Evolutionary conservation across 2,797 vertebrate genomes (phyloP).

Genomic region (Chromobotia macracanthus): DNA sequence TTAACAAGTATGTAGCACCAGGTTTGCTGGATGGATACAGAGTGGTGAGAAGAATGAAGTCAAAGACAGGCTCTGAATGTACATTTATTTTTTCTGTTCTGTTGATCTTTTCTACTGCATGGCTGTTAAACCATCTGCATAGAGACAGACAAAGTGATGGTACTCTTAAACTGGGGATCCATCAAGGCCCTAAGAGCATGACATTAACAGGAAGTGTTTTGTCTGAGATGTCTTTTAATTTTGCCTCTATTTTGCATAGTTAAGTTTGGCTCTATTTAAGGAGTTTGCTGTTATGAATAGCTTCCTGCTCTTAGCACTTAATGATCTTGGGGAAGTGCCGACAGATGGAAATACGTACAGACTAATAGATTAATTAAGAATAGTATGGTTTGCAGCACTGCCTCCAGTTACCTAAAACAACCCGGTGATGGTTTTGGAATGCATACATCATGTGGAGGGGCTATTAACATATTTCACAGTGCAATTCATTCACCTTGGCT

Average conservation of each 20-base stretch:
- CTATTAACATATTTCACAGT: constrained; percentile 43
- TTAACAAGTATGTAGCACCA: constrained; percentile 58
- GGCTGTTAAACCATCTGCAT: constrained; percentile 38
- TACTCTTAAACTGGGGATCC: constrained; percentile 36
- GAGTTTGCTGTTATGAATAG: constrained; percentile 34
- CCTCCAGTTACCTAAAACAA: constrained; percentile 41
- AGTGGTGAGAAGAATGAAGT: constrained; percentile 41
- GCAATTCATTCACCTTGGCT: constrained; percentile 45
- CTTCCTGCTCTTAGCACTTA: constrained; percentile 38
- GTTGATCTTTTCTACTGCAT: constrained; percentile 24
- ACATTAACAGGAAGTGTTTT: constrained; percentile 49
- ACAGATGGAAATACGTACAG: constrained; percentile 7
- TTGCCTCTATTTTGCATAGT: constrained; percentile 49
- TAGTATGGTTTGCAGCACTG: constrained; percentile 35
- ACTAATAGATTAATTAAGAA: constrained; percentile 50
- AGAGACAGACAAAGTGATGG: constrained; percentile 18
- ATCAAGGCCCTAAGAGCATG: constrained; percentile 30
- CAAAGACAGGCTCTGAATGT: constrained; percentile 41
- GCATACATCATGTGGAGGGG: constrained; percentile 25
- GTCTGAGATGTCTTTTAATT: constrained; percentile 49
- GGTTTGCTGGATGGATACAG: constrained; percentile 49
- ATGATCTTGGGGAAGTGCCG: constrained; percentile 36
- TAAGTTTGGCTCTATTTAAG: constrained; percentile 46
- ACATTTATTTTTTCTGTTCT: constrained; percentile 50
- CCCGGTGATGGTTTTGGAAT: neutral